Percentiles rank a stretch among this genome's conserved stretches.
Conservation (phyloP, 1,140 invertebrate species). For the Drosophila bocki region DNA sequence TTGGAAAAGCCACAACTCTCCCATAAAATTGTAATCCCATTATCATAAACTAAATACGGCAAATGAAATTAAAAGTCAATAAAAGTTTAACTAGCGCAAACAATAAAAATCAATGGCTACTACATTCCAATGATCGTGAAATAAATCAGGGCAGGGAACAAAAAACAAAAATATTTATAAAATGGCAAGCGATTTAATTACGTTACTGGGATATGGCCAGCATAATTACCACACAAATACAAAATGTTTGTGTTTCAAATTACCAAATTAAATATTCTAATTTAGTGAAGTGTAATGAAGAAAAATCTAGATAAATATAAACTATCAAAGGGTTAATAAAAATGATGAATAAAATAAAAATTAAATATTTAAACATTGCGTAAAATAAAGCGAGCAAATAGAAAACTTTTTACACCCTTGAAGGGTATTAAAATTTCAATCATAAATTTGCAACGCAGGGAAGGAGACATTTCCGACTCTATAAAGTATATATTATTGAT, state of each 20-base stretch:
- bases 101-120: constrained; percentile 49
- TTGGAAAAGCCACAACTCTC: constrained; percentile 30
- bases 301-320: not conserved
- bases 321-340: not conserved
- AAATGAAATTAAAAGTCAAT: constrained; percentile 57
- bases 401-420: not conserved
- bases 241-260: constrained; percentile 18
- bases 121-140: not conserved
- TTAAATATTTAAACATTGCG: not conserved
- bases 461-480: too few species aligned
- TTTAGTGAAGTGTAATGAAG: not conserved
- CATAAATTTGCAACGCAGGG: too few species aligned
- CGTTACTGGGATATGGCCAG: constrained; percentile 3
- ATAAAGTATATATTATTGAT: too few species aligned
- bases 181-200: constrained; percentile 18
- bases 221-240: constrained; percentile 18
- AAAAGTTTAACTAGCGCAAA: constrained; percentile 44
- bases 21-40: constrained; percentile 52
- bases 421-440: too few species aligned
- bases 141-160: constrained; percentile 7
- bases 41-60: constrained; percentile 49
- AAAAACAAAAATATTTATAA: constrained; percentile 19
- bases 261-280: constrained; percentile 20
- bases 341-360: not conserved
- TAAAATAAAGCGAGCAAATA: not conserved